A percentile compares a stretch with the other conserved stretches of the same genome.
phyloP scores from a whole-genome alignment of 2,888 invertebrate genomes.

The Leucozona laternaria region DNA sequence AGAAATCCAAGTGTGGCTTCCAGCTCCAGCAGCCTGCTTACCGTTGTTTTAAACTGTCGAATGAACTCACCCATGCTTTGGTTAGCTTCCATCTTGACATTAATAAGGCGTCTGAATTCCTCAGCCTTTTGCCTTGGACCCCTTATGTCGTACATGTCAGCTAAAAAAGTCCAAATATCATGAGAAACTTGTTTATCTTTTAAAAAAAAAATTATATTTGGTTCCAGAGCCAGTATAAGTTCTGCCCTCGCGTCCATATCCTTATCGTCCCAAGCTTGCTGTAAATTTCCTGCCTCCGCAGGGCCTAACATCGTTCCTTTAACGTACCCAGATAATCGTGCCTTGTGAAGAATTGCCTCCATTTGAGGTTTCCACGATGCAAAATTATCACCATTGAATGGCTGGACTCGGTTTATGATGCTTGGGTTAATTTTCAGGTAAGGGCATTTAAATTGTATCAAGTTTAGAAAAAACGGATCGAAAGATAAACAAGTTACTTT shows the following conservation, averaged over 20 bases:
- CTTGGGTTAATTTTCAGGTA: not conserved
- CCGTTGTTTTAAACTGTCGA: no score
- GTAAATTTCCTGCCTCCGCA: not conserved
- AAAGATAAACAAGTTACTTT: not conserved
- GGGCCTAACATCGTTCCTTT: not conserved
- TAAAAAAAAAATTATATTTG: not conserved
- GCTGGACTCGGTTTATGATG: not conserved
- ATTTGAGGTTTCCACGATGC: not conserved
- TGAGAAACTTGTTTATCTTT: no score
- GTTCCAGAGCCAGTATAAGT: not conserved
- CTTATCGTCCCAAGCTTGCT: not conserved
- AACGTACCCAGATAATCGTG: not conserved
- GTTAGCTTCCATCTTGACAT: no score
- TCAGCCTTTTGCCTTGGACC: no score
- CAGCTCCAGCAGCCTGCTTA: no score
- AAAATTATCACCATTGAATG: not conserved
- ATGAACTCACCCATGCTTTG: no score
- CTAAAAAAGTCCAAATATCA: no score
- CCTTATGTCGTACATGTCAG: no score
- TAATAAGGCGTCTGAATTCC: no score
- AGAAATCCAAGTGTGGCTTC: no score
- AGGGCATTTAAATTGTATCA: not conserved
- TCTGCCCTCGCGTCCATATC: not conserved
- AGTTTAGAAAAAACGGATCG: not conserved
- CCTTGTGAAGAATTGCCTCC: not conserved